Evolutionary conservation across 2,888 invertebrate genomes (phyloP), one percentile per base, ranked within the genome.

Genomic region (Silvanus unidentatus): DNA sequence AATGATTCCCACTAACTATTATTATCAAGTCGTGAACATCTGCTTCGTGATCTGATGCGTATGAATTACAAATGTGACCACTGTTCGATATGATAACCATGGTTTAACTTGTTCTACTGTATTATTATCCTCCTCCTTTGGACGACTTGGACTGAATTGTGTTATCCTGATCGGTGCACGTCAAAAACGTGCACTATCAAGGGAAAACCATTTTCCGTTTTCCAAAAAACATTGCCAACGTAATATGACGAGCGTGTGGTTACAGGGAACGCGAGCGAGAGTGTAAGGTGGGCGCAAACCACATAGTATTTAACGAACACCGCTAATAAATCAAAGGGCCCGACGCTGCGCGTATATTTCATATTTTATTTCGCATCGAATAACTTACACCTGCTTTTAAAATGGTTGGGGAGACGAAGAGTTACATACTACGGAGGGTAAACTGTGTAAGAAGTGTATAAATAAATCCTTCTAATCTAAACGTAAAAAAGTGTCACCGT

Each of bases 241-340:
- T 37, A 37, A 37, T 37, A 37, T 37, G 37, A 37, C 37, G 37
- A 14, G 13, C 12, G 32, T n/a, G 35, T 35, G 35, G 35, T 35
- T 11, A 35, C n/a, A n/a, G n/a, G n/a, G n/a, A n/a, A n/a, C n/a
- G n/a, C n/a, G n/a, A n/a, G n/a, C n/a, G n/a, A n/a, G 35, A 6
- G 6, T 11, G 6, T 6, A 12, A 35, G 37, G 37, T 37, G 37
- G 37, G 37, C 37, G 37, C 15, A 13, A 4, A 16, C 37, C 37
- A 37, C 55, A 50, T 62, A 57, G 62, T 63, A 64, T 69, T 66
- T 66, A 67, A 65, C 66, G 65, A 62, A 63, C 63, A 61, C 61
- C 61, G 62, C 62, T 66, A 68, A 71, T 71, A 71, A 71, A 71
- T 70, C 70, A 70, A 64, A 63, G 60, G 57, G 60, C 57, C 62